These are phyloP conservation scores for Gambusia holbrooki DNA, from an alignment of 2,113 vertebrate genomes.

Conservation along the genomic window DNA sequence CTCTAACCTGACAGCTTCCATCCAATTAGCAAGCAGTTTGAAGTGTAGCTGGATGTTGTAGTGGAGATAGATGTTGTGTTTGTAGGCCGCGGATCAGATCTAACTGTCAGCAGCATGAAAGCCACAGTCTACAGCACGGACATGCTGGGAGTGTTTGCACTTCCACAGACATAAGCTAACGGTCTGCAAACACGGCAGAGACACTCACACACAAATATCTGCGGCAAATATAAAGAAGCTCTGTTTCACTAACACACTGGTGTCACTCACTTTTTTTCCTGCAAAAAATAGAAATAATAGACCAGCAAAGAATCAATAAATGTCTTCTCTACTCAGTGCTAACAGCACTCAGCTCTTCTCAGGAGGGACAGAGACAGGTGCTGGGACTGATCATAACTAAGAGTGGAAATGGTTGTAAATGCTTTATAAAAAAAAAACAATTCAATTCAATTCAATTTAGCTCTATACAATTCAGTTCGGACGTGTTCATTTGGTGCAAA, in stretches of 20 bases:
- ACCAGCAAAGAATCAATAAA: constrained; percentile 73
- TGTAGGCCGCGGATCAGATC: constrained; percentile 43
- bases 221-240: constrained; percentile 21
- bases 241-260: constrained; percentile 19
- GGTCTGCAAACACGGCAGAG: constrained; percentile 31
- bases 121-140: constrained; percentile 23
- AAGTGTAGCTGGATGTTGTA: constrained; percentile 27
- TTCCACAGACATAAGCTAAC: constrained; percentile 42
- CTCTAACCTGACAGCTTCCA: constrained; percentile 48
- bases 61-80: constrained; percentile 29
- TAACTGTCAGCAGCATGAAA: constrained; percentile 18
- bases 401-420: constrained; percentile 36
- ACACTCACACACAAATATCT: constrained; percentile 28
- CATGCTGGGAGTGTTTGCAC: constrained; percentile 19
- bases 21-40: constrained; percentile 63
- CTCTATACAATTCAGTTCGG: too few relatives aligned
- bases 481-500: background rate
- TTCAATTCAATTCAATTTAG: background rate
- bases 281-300: constrained; percentile 76
- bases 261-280: constrained; percentile 44
- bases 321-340: constrained; percentile 65
- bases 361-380: constrained; percentile 55
- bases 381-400: constrained; percentile 60
- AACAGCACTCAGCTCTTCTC: constrained; percentile 62
- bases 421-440: constrained; percentile 51